These are phyloP conservation scores for Micrasema longulum DNA, from an alignment of 1,140 invertebrate species.

Conservation along the genomic window DNA sequence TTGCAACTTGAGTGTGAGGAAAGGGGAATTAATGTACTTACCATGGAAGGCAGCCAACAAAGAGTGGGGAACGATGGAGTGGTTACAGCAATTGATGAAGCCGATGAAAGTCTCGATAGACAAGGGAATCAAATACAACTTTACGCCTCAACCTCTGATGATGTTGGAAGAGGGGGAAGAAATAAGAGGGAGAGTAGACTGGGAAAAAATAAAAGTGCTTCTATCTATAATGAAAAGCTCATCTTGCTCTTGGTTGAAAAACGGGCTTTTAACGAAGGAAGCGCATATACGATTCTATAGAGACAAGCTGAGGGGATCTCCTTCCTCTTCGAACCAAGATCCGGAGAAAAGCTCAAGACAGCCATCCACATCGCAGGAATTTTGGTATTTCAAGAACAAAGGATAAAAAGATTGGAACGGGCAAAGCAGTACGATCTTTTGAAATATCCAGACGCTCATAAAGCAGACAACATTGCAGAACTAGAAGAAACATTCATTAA, in stretches of 20 bases:
- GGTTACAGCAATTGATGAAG: constrained; percentile 7
- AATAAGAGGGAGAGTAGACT: neutral
- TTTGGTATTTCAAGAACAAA: constrained; percentile 12
- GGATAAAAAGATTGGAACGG: neutral
- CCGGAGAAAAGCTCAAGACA: neutral
- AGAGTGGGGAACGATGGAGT: constrained; percentile 10
- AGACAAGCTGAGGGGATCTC: constrained; percentile 13
- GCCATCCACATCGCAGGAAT: neutral
- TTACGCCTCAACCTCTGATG: neutral
- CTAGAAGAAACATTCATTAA: neutral
- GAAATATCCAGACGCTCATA: neutral
- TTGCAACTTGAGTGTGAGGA: neutral
- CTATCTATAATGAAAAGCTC: neutral
- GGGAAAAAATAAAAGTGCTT: neutral
- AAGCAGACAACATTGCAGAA: neutral
- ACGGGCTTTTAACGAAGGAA: constrained; percentile 22
- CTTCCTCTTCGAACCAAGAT: neutral
- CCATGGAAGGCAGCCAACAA: constrained; percentile 23
- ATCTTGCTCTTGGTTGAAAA: constrained; percentile 12
- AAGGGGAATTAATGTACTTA: neutral
- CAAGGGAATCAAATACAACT: constrained; percentile 1
- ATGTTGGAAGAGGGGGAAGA: neutral
- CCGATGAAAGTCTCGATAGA: neutral
- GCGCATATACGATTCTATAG: constrained; percentile 15
- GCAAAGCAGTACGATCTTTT: neutral